Evolutionary conservation across 2,888 invertebrate species (phyloP).

Genomic region (Mystacides longicornis): DNA sequence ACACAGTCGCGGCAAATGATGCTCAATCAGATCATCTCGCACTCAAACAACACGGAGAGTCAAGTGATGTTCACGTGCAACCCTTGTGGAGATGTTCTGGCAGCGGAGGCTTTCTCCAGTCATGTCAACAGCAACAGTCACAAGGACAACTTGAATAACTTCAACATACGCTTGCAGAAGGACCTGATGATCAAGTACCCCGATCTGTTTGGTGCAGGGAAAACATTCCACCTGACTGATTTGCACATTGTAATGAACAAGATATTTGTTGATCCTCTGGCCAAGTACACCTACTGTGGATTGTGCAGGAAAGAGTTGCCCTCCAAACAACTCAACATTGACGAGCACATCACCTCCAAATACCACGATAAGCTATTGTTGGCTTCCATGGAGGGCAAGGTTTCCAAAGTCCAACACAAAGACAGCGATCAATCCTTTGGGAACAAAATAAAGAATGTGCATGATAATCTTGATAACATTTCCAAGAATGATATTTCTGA

Average conservation of each 20-base stretch:
- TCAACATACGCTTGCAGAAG: conserved; percentile 16
- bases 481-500: too few relatives aligned
- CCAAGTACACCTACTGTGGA: conserved; percentile 23
- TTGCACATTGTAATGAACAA: conserved; percentile 21
- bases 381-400: conserved; percentile 7
- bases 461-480: not conserved
- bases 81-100: conserved; percentile 15
- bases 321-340: conserved; percentile 18
- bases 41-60: not conserved
- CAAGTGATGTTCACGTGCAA: conserved; percentile 15
- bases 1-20: not conserved
- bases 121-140: conserved; percentile 15
- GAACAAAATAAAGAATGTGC: not conserved
- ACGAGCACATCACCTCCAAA: conserved; percentile 15
- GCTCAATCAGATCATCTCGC: not conserved
- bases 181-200: conserved; percentile 17
- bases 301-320: conserved; percentile 22
- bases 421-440: not conserved
- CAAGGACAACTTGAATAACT: conserved; percentile 15
- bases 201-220: conserved; percentile 18
- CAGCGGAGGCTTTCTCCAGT: conserved; percentile 6
- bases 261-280: conserved; percentile 22
- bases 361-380: conserved; percentile 6
- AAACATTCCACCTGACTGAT: conserved; percentile 15
- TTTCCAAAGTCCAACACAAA: not conserved